Percentiles rank a stretch among this genome's conserved stretches.
Conservation (phyloP, 2,113 vertebrate species). For the Enhydra lutris region DNA sequence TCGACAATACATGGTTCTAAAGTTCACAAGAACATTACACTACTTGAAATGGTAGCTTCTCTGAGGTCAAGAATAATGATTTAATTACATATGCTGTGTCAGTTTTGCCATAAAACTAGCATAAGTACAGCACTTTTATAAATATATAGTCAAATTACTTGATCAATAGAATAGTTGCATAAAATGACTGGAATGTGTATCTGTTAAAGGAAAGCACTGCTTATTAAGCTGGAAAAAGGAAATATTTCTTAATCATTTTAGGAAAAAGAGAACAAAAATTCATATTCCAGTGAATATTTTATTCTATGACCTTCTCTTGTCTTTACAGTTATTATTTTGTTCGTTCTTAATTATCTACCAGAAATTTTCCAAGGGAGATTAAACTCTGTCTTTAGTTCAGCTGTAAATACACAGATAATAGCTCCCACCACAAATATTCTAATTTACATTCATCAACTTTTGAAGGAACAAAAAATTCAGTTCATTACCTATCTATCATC, state of each 20-base stretch:
- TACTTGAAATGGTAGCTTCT: not conserved
- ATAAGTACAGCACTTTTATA: not conserved
- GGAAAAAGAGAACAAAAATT: constrained; percentile 14
- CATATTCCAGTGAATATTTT: not conserved
- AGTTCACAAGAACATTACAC: not conserved
- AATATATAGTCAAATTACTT: constrained; percentile 17
- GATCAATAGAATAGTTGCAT: not conserved
- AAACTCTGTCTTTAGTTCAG: not conserved
- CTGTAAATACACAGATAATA: not conserved
- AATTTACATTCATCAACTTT: not conserved
- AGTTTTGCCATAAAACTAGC: not conserved
- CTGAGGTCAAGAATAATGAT: not conserved
- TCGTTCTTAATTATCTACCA: not conserved
- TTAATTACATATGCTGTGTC: not conserved
- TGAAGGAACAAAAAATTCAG: not conserved
- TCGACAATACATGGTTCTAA: not conserved
- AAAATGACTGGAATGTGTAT: not conserved
- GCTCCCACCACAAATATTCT: not conserved
- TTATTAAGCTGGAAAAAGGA: constrained; percentile 23
- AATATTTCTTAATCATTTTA: constrained; percentile 43
- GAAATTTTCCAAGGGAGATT: not conserved
- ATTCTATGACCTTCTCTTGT: not conserved
- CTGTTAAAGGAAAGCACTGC: not conserved
- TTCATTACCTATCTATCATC: not conserved
- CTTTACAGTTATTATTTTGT: not conserved